Evolutionary conservation across 2,113 vertebrate genomes (phyloP), one percentile per base, ranked within the genome.

Genomic region (Erythrocercus mccallii): DNA sequence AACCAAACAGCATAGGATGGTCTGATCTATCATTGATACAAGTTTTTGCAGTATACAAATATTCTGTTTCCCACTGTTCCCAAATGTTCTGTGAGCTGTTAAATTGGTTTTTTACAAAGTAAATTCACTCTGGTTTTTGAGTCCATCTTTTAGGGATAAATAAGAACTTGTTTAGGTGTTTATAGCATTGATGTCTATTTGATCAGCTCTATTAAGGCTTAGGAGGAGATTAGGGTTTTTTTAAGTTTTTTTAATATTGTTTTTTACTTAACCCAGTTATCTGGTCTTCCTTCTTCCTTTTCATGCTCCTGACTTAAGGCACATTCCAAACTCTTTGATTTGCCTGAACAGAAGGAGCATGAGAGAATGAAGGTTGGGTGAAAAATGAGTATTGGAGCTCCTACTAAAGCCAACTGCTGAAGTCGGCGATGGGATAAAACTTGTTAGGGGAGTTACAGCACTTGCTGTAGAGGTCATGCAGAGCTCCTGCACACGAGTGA

Each of bases 401-500:
- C 48, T 47, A 79, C 70, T 74, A 86, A 81, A 81, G 86, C 48
- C 56, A 81, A 22, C 31, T 78, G 51, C 72, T 78, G 23, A 28
- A 84, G 80, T 24, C 0, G 0, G 54, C 0, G 7, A 86, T 90
- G 74, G 89, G 79, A 64, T 81, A 14, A 27, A 90, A 85, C 89
- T 90, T 77, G 85, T 79, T 44, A 57, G 81, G 37, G 38, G 91
- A 85, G 62, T 82, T 81, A 73, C 68, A 82, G 54, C 50, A 28
- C 81, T 94, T 74, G 62, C 65, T 8, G 3, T 25, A 56, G 81
- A 97, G 96, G 94, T 93, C 88, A 92, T 1, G 5, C 28, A 88
- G 68, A 76, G 68, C 94, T 97, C 50, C 92, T 90, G 92, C 54
- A 68, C 62, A 51, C 11, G 25, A 95, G 81, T 82, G 85, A 95